Conservation (phyloP, 2,113 vertebrate genomes). For the Sylvilagus bachmani region DNA sequence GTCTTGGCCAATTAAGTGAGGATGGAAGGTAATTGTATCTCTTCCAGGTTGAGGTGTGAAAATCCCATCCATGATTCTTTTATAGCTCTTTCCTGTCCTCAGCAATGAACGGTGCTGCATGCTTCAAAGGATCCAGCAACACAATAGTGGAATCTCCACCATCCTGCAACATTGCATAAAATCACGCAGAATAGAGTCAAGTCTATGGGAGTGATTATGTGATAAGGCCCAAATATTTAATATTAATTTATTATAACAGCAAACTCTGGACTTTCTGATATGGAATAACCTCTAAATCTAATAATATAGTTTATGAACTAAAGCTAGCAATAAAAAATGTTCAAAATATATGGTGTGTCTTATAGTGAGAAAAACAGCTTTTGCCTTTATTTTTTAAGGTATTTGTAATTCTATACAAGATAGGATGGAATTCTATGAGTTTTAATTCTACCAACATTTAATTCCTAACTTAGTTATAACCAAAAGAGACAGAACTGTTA, state of each 20-base stretch:
- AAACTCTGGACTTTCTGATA: constrained; percentile 16
- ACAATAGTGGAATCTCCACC: neutral
- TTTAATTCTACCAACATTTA: neutral
- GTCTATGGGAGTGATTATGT: neutral
- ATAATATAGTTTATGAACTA: neutral
- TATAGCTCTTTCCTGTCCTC: neutral
- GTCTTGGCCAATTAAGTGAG: neutral
- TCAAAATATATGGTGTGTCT: neutral
- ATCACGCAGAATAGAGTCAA: neutral
- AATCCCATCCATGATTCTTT: neutral
- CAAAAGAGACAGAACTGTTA: neutral
- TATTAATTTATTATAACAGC: neutral
- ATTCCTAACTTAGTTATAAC: neutral
- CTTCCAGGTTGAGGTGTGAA: neutral
- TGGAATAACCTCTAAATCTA: neutral
- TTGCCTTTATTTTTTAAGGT: constrained; percentile 41
- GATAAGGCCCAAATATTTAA: neutral
- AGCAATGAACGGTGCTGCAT: neutral
- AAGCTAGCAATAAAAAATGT: neutral
- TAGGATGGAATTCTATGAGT: neutral
- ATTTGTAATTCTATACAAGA: neutral
- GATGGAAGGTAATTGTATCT: neutral
- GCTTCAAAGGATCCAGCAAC: neutral
- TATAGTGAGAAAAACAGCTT: constrained; percentile 2
- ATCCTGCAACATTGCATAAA: neutral